phyloP scores from a whole-genome alignment of 1,140 invertebrate genomes.

The Drosophila bifasciata region DNA sequence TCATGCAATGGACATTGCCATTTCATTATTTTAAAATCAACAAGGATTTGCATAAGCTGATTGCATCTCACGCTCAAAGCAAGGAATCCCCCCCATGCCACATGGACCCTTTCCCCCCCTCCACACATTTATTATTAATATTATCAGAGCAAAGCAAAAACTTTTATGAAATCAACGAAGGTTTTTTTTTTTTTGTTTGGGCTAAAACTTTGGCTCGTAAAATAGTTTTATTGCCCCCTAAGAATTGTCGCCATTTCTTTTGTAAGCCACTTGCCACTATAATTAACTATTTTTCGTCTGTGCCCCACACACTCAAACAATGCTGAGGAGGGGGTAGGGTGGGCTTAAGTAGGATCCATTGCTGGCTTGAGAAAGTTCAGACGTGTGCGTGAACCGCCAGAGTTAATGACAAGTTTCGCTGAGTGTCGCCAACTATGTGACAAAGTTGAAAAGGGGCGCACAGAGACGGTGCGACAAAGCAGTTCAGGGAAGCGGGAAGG shows the following conservation, averaged over 20 bases:
- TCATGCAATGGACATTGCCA: constrained; percentile 64
- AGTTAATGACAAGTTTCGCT: constrained; percentile 64
- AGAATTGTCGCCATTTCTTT: constrained; percentile 57
- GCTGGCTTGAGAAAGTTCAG: constrained; percentile 39
- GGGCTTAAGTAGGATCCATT: constrained; percentile 37
- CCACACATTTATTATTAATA: constrained; percentile 51
- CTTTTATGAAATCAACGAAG: constrained; percentile 67
- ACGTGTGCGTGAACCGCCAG: constrained; percentile 51
- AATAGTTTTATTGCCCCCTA: constrained; percentile 75
- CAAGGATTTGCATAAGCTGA: constrained; percentile 75
- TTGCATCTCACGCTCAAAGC: constrained; percentile 41
- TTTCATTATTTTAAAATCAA: constrained; percentile 76
- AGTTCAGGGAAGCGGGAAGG: background rate
- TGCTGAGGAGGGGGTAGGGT: constrained; percentile 13
- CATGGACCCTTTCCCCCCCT: background rate
- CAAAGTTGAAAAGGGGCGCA: constrained; percentile 38
- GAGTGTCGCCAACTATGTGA: constrained; percentile 57
- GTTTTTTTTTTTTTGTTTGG: constrained; percentile 21
- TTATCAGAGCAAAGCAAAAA: constrained; percentile 47
- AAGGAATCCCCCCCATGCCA: too few relatives aligned
- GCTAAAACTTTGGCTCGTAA: constrained; percentile 64
- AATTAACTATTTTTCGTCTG: constrained; percentile 77
- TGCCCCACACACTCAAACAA: constrained; percentile 33
- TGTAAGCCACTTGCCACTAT: constrained; percentile 72
- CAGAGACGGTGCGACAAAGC: background rate